phyloP scores from a whole-genome alignment of 2,797 vertebrate species.

The Mormyrus hasselquistii region DNA sequence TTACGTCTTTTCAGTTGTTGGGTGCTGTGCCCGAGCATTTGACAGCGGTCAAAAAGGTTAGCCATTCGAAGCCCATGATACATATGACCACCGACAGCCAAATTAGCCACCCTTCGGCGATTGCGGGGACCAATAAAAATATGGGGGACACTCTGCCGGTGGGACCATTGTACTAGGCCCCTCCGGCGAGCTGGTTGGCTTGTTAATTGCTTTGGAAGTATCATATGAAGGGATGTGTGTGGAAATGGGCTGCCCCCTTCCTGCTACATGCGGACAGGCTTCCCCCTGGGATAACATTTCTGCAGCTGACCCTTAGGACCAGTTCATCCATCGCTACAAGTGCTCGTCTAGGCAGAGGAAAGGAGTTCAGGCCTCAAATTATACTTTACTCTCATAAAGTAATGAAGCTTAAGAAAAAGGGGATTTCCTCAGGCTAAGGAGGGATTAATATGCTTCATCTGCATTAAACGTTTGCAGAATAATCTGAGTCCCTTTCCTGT shows the following conservation, averaged over 20 bases:
- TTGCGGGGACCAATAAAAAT: constrained; percentile 45
- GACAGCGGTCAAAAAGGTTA: constrained; percentile 34
- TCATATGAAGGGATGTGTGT: constrained; percentile 34
- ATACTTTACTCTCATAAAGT: not conserved
- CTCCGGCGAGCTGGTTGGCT: constrained; percentile 35
- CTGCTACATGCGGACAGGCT: constrained; percentile 19
- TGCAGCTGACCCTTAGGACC: constrained; percentile 12
- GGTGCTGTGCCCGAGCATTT: constrained; percentile 29
- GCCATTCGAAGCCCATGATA: constrained; percentile 40
- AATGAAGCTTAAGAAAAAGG: not conserved
- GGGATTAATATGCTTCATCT: not conserved
- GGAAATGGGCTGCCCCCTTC: constrained; percentile 22
- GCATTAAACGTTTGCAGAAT: not conserved
- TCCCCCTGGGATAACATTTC: not conserved
- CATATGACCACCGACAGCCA: constrained; percentile 40
- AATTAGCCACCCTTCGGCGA: constrained; percentile 39
- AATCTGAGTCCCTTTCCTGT: not conserved
- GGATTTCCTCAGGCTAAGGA: not conserved
- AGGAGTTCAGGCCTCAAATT: not conserved
- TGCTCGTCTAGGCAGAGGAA: not conserved
- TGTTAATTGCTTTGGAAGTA: constrained; percentile 44
- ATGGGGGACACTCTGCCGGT: constrained; percentile 36
- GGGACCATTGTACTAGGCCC: constrained; percentile 36
- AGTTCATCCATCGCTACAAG: not conserved
- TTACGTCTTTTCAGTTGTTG: not conserved